Conservation (phyloP, 2,888 invertebrate species). For the Gibbula magus region DNA sequence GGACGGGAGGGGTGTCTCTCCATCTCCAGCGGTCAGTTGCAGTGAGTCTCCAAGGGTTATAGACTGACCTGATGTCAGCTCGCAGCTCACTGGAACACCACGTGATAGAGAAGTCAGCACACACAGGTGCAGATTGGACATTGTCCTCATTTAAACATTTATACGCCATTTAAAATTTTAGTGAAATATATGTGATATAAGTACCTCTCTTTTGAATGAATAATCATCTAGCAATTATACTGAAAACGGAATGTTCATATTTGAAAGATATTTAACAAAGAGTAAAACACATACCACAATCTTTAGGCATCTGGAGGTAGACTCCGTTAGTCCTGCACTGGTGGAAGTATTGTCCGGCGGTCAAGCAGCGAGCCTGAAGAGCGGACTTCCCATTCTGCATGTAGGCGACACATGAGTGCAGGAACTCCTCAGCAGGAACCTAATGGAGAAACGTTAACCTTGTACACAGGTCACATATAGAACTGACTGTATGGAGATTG, state of each 20-base stretch:
- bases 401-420: slow-evolving; percentile 85
- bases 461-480: too few relatives aligned
- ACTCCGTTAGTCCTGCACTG: slow-evolving; percentile 81
- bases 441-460: slow-evolving; percentile 22
- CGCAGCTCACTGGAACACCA: slow-evolving; percentile 30
- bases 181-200: too few relatives aligned
- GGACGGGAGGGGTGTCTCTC: slow-evolving; percentile 77
- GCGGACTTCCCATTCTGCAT: slow-evolving; percentile 52
- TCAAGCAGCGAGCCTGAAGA: slow-evolving; percentile 79
- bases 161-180: too few relatives aligned
- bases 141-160: neutral
- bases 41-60: slow-evolving; percentile 28
- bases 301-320: slow-evolving; percentile 80
- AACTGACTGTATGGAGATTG: too few relatives aligned
- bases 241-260: too few relatives aligned
- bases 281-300: slow-evolving; percentile 78
- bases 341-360: slow-evolving; percentile 84
- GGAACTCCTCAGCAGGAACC: slow-evolving; percentile 78
- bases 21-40: slow-evolving; percentile 36
- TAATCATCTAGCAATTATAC: too few relatives aligned
- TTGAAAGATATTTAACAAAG: neutral
- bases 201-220: too few relatives aligned
- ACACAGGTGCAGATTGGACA: neutral
- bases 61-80: neutral
- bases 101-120: neutral